Base-by-base conservation (phyloP, 2,888 invertebrate genomes). In the Drosophila trichaetosa region DNA sequence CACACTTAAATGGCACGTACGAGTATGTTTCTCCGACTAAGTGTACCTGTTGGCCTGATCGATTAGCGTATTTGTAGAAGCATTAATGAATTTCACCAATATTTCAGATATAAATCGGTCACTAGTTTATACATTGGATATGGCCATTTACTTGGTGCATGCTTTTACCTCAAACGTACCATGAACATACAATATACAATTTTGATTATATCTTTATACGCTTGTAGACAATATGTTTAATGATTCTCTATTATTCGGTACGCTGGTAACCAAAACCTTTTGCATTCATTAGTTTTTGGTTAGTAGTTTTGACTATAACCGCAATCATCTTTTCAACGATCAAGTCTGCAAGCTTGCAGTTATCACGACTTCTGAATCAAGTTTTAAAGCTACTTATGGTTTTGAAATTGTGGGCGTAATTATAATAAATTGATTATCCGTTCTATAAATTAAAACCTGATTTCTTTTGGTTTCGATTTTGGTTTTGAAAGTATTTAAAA, bases 51-150 rank as follows among this genome's bases (percentile, higher is more conserved):
- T 76, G 61, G 71, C 80, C 81, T 33, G 40, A 73, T 77, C 87
- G 83, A 83, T 85, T 85, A 85, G 87, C 83, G 81, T 83, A 79
- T 88, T 71, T 73, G 81, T 88, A 70, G 61, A 52, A 76, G 81
- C 66, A 77, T 83, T 83, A 83, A 86, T 81, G 87, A 71, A 79
- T 71, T 71, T 70, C 67, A 69, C 56, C 42, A 65, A 76, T 72
- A 61, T 59, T 57, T 49, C 21, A 76, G 40, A 72, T 76, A 79
- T 79, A 76, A 79, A 80, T 79, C 79, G 79, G 65, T 58, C 79
- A 79, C 72, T 73, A 76, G 80, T 64, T 86, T 79, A 69, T 49
- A 68, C 81, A 86, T 88, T 81, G 56, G 76, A 74, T 70, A 62
- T 73, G 80, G 61, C 7, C 13, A 46, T 46, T 46, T 21, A 46